Percentiles rank a stretch among this genome's conserved stretches.
phyloP scores from a whole-genome alignment of 92 coral and sea anemone genomes.

The Epizoanthus rinbou region DNA sequence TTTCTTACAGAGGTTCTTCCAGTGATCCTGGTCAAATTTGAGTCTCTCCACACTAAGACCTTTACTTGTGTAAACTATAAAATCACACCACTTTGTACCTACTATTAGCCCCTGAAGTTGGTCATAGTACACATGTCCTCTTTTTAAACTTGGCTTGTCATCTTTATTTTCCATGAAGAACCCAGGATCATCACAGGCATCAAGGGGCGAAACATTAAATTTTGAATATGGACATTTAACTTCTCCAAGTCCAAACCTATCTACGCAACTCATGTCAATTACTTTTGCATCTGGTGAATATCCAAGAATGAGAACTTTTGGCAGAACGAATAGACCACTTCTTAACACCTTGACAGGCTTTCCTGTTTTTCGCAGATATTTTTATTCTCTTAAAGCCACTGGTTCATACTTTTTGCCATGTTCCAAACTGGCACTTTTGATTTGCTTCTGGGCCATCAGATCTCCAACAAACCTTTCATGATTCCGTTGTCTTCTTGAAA shows the following conservation, averaged over 20 bases:
- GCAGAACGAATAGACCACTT: conserved; percentile 61
- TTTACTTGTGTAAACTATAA: conserved; percentile 53
- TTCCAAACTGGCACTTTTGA: conserved; percentile 40
- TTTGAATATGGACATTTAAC: conserved; percentile 65
- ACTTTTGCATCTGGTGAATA: conserved; percentile 71
- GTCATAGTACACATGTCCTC: conserved; percentile 52
- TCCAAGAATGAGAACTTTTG: conserved; percentile 56
- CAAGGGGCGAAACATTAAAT: conserved; percentile 56
- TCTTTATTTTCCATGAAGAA: conserved; percentile 51
- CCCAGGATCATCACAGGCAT: conserved; percentile 59
- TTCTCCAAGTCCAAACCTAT: conserved; percentile 65
- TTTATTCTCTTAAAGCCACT: conserved; percentile 59
- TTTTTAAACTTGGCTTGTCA: conserved; percentile 50
- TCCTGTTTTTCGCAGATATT: conserved; percentile 41
- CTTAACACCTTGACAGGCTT: conserved; percentile 53
- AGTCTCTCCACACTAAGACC: conserved; percentile 58
- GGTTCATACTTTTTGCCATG: conserved; percentile 69
- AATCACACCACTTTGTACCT: conserved; percentile 64
- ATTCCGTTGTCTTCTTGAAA: conserved; percentile 47
- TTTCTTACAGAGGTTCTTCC: conserved; percentile 52
- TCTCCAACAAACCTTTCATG: conserved; percentile 58
- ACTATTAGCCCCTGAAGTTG: conserved; percentile 67
- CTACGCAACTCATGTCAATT: conserved; percentile 47
- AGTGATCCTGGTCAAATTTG: conserved; percentile 48
- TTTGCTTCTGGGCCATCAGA: conserved; percentile 47